Evolutionary conservation across 2,888 invertebrate species (phyloP).

Genomic region (Mesorhabditis sp.): DNA sequence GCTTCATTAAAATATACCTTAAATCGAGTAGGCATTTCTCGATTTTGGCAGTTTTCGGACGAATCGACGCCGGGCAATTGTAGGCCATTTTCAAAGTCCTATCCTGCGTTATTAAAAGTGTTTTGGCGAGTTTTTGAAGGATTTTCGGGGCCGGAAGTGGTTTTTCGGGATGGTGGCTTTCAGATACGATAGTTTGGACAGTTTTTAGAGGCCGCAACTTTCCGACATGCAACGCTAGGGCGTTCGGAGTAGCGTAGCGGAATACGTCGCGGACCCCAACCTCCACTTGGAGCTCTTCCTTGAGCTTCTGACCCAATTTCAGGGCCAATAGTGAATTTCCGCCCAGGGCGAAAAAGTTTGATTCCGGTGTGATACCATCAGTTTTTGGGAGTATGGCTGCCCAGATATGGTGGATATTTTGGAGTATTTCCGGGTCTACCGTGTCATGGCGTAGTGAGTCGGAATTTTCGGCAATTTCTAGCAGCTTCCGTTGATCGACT

Average conservation of each 20-base stretch:
- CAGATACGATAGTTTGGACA: too few relatives aligned
- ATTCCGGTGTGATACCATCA: conserved; percentile 9
- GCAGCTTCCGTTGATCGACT: not conserved
- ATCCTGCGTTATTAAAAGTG: not conserved
- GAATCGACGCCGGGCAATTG: not conserved
- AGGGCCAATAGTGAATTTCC: conserved; percentile 43
- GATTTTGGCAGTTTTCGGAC: not conserved
- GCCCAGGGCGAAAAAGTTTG: conserved; percentile 42
- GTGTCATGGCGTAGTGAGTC: not conserved
- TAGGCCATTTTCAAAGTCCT: not conserved
- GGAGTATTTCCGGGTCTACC: not conserved
- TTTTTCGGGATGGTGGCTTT: conserved; percentile 9
- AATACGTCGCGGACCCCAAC: conserved; percentile 27
- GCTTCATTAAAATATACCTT: not conserved
- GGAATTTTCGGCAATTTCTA: not conserved
- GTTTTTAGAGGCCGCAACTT: not conserved
- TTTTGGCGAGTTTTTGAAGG: not conserved
- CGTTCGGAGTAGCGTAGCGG: conserved; percentile 24
- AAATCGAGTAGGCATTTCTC: not conserved
- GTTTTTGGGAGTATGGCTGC: not conserved
- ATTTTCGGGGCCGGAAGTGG: not conserved
- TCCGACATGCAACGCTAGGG: conserved; percentile 12
- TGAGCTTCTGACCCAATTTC: conserved; percentile 23
- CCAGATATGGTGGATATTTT: not conserved
- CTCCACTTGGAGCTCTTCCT: conserved; percentile 14